Evolutionary conservation across 2,797 vertebrate genomes (phyloP).

Genomic region (Myripristis murdjan): DNA sequence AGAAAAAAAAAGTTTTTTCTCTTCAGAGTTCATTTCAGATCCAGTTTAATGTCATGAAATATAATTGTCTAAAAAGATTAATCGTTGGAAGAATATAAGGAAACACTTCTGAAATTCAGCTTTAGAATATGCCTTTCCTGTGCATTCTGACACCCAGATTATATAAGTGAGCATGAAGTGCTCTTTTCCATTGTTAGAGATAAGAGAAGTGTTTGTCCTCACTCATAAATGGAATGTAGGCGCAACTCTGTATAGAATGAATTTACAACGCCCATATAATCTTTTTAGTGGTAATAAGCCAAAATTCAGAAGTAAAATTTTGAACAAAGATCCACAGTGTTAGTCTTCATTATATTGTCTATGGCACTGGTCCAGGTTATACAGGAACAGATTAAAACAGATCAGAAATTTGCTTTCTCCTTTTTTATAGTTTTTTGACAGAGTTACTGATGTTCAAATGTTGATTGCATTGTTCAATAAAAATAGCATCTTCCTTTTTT

Average conservation of each 20-base stretch:
- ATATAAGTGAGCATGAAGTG: too few species aligned
- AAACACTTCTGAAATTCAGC: background rate
- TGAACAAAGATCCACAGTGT: too few species aligned
- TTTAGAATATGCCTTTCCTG: background rate
- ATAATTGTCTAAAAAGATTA: background rate
- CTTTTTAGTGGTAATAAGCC: too few species aligned
- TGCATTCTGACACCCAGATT: too few species aligned
- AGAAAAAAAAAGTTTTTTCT: conserved; percentile 33
- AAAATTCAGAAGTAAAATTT: too few species aligned
- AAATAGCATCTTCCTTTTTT: background rate
- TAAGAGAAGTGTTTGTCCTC: too few species aligned
- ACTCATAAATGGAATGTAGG: too few species aligned
- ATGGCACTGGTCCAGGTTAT: too few species aligned
- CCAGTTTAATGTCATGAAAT: conserved; percentile 3
- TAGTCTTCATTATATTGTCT: too few species aligned
- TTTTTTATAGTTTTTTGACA: background rate
- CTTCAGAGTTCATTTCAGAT: conserved; percentile 7
- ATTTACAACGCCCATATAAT: too few species aligned
- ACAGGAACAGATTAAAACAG: background rate
- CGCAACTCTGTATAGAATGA: too few species aligned
- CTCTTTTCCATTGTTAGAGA: too few species aligned
- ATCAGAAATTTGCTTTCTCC: background rate
- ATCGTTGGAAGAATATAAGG: background rate
- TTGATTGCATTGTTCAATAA: background rate
- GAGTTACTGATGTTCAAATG: background rate